Evolutionary conservation across 2,113 vertebrate genomes (phyloP).

Genomic region (human): GRCh38 chr14:89263001-89263500

Average conservation of each 20-base stretch:
- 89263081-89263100: background rate
- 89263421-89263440: conserved; percentile 53
- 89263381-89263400: conserved; percentile 36
- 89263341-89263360: background rate
- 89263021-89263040: background rate
- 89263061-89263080: background rate
- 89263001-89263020: background rate
- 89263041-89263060: background rate
- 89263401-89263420: conserved; percentile 41
- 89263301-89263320: background rate
- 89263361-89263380: background rate
- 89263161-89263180: background rate
- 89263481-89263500: background rate
- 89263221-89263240: background rate
- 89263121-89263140: conserved; percentile 6
- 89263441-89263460: conserved; percentile 55
- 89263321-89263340: background rate
- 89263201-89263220: background rate
- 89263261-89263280: background rate
- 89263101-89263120: background rate
- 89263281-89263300: background rate
- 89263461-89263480: background rate
- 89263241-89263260: background rate
- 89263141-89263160: background rate
- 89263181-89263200: background rate